Base-by-base conservation (phyloP, 2,113 vertebrate species). In the Otolemur garnettii region DNA sequence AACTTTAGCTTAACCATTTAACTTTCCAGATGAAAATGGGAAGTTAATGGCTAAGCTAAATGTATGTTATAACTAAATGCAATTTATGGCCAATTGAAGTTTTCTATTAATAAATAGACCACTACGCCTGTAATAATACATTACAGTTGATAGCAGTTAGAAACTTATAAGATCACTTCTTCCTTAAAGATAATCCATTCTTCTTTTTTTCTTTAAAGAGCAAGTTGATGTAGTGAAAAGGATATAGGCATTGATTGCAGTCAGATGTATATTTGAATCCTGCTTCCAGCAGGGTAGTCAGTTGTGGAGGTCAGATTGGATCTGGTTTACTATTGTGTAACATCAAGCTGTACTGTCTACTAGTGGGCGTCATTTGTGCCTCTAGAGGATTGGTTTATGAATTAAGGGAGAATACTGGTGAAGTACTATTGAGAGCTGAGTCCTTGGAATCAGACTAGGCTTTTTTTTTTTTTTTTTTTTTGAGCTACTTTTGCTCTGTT, bases 21-120 rank as follows among this genome's bases (percentile, higher is more conserved):
- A 8, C 4, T 45, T 45, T 45, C 45, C 45, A 77, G n/a, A 50
- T 88, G n/a, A 86, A 79, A 79, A 33, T 85, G 66, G 28, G 45
- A 88, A 78, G 17, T 80, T 94, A 59, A 24, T 93, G 24, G 30
- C 19, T 85, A 83, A 82, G 30, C 53, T 69, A 55, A 71, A 80
- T 86, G 88, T 95, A 50, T 35, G 30, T 69, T 78, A 28, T 72
- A 90, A 71, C 72, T 81, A 21, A 69, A 45, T 80, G 24, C 50
- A 78, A 12, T 85, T 96, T n/a, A 19, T 57, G 33, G 5, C 30
- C 33, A 6, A 91, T 87, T 45, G 33, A 42, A 75, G 42, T 78
- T 88, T 74, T 80, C 42, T 87, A 4, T 15, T 83, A 77, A 30
- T 89, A 92, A 92, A 9, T n/a, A 28, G 59, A 9, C 33, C 13